Evolutionary conservation across 2,888 invertebrate genomes (phyloP), one percentile per base, ranked within the genome.

Genomic region (Archaeoteleia sp.): DNA sequence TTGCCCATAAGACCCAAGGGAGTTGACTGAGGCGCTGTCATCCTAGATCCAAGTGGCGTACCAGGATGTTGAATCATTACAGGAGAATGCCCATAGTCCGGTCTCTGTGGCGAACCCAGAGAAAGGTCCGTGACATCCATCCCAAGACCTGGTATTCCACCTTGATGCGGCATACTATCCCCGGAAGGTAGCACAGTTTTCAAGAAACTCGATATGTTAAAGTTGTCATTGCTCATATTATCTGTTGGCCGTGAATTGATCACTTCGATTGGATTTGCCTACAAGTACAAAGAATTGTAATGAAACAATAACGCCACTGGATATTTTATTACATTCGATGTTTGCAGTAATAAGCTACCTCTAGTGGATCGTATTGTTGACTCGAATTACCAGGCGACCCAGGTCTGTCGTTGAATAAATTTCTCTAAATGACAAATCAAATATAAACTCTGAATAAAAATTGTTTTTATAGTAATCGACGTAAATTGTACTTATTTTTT

Each of bases 251-350:
- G 88, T 51, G 87, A 86, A 35, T 87, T 88, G 74, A 89, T 89
- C n/a, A 89, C 89, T 79, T 89, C 88, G 63, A 89, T 89, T 40
- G 88, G 87, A 78, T 87, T 88, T 54, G 87, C 87, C 87, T 83
- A 48, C 42, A 74, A 67, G 66, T 45, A n/a, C n/a, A 35, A 40
- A 42, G 37, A 43, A 42, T 42, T 30, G 12, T 7, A 15, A 8
- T 12, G 2, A 39, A 7, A 8, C n/a, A 13, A 27, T n/a, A n/a
- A n/a, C n/a, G n/a, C n/a, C n/a, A n/a, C n/a, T n/a, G n/a, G n/a
- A n/a, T n/a, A n/a, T n/a, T n/a, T n/a, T n/a, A n/a, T n/a, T n/a
- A n/a, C 12, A 34, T 34, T 34, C 2, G 9, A 37, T 17, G n/a
- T 37, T 2, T 10, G 13, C 2, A 15, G 20, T 32, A 29, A 23